Evolutionary conservation across 2,797 vertebrate genomes (phyloP).

Genomic region (Emys orbicularis): DNA sequence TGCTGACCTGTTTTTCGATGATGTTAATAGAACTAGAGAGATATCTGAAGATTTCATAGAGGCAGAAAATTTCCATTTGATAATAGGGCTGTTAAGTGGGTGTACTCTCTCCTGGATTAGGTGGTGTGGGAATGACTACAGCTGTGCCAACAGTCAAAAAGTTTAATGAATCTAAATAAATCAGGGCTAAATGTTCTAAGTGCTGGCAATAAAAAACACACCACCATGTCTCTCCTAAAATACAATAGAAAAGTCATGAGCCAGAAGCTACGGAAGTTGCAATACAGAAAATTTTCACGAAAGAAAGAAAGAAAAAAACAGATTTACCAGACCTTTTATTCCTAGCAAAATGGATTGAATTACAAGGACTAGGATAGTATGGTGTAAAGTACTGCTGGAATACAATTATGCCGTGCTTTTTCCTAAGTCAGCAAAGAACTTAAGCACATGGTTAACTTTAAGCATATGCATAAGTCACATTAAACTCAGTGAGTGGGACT

Average conservation of each 20-base stretch:
- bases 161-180: neutral
- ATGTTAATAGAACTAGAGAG: neutral
- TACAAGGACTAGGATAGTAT: no score
- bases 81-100: neutral
- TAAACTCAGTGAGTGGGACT: no score
- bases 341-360: neutral
- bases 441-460: no score
- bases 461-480: no score
- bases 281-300: neutral
- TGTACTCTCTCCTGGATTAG: neutral
- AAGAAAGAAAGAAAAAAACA: neutral
- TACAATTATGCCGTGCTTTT: no score
- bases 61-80: neutral
- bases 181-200: neutral
- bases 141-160: neutral
- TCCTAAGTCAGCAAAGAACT: no score
- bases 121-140: neutral
- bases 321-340: neutral
- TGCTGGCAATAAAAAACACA: neutral
- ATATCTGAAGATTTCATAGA: no score
- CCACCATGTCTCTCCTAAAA: neutral
- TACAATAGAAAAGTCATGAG: neutral
- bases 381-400: no score
- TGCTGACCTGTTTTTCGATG: neutral
- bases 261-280: neutral